Evolutionary conservation across 2,113 vertebrate genomes (phyloP).

Genomic region (Pteruthius melanotis): DNA sequence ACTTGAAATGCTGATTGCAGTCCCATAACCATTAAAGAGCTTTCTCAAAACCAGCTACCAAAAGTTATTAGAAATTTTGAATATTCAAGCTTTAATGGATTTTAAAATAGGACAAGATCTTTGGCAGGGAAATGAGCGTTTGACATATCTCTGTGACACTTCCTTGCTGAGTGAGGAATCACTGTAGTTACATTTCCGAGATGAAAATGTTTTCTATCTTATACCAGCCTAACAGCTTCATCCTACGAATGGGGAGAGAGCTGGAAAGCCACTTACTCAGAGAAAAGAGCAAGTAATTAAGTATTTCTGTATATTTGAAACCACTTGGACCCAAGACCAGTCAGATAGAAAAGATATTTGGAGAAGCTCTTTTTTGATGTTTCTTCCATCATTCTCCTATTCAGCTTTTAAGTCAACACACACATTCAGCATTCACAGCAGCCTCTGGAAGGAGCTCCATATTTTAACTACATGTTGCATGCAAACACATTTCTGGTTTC

Average conservation of each 20-base stretch:
- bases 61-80: neutral
- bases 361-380: neutral
- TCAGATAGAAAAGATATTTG: neutral
- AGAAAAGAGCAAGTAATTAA: neutral
- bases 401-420: neutral
- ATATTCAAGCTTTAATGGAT: neutral
- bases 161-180: neutral
- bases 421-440: neutral
- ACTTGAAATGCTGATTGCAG: neutral
- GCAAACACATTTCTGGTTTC: neutral
- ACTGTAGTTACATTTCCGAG: neutral
- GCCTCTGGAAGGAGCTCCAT: neutral
- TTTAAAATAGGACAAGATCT: neutral
- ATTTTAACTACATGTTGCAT: neutral
- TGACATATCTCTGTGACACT: neutral
- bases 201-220: neutral
- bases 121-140: neutral
- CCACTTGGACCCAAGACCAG: neutral
- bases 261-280: neutral
- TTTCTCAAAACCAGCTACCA: neutral
- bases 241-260: neutral
- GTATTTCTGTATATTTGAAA: neutral
- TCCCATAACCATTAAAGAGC: neutral
- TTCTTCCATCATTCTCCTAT: neutral
- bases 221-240: neutral